A percentile compares a stretch with the other conserved stretches of the same genome.
phyloP scores from a whole-genome alignment of 2,113 vertebrate species.

The Microcebus griseorufus region DNA sequence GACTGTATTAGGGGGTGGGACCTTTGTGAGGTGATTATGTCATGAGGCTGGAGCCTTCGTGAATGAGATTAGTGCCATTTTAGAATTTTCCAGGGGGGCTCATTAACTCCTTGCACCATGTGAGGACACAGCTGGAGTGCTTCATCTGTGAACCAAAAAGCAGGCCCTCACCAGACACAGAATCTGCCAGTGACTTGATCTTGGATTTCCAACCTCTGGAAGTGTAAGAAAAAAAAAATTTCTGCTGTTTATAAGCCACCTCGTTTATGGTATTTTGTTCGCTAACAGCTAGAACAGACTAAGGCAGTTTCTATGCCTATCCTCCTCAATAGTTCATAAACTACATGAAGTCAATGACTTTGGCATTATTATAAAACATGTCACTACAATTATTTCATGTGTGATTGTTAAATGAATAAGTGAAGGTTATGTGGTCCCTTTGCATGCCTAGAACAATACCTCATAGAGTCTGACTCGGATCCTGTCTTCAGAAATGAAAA shows the following conservation, averaged over 20 bases:
- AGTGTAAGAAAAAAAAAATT: neutral
- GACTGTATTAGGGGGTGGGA: too few relatives aligned
- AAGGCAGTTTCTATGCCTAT: neutral
- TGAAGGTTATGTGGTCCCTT: neutral
- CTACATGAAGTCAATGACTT: neutral
- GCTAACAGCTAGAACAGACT: neutral
- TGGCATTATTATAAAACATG: neutral
- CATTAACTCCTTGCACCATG: neutral
- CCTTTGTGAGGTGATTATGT: neutral
- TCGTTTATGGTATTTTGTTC: neutral
- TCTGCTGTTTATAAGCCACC: neutral
- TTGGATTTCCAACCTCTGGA: neutral
- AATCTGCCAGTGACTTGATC: neutral
- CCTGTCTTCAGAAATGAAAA: neutral
- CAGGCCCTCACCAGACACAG: too few relatives aligned
- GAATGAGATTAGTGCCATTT: neutral
- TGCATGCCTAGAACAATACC: neutral
- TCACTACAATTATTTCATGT: neutral
- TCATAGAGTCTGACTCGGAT: neutral
- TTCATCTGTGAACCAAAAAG: neutral
- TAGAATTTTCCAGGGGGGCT: too few relatives aligned
- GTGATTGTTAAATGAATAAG: neutral
- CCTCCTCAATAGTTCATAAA: neutral
- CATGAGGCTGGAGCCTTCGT: neutral
- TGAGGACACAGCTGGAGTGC: neutral